Evolutionary conservation across 2,113 vertebrate species (phyloP).

Genomic region (Neotragus moschatus): DNA sequence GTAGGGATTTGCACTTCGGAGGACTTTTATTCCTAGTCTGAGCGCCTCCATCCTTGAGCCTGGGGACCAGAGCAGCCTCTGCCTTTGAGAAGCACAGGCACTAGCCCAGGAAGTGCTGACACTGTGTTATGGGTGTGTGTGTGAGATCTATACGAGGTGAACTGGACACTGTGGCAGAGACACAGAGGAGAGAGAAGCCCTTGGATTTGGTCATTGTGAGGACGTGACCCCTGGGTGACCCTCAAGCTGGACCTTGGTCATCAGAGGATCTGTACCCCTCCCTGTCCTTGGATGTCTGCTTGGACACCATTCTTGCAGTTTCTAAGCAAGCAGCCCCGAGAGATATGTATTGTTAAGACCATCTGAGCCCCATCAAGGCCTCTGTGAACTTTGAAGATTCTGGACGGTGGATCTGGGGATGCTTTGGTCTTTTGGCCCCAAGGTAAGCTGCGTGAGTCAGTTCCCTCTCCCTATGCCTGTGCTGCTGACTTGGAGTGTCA

Average conservation of each 20-base stretch:
- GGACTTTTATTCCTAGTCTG: not conserved
- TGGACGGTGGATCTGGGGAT: not conserved
- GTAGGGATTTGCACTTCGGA: not conserved
- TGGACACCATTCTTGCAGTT: not conserved
- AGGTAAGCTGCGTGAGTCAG: not conserved
- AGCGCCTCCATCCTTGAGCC: not conserved
- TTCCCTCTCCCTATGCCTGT: not conserved
- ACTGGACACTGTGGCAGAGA: not conserved
- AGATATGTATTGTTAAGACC: not conserved
- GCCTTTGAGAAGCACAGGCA: not conserved
- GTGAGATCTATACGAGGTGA: not conserved
- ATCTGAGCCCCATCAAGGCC: not conserved
- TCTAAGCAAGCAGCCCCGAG: not conserved
- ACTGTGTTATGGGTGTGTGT: not conserved
- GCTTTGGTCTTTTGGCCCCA: not conserved
- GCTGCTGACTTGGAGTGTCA: not conserved
- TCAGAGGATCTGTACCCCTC: not conserved
- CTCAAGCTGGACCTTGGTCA: not conserved
- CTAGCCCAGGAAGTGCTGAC: not conserved
- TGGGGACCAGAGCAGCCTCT: not conserved
- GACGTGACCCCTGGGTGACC: accelerated
- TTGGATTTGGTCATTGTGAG: not conserved
- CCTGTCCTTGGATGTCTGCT: not conserved
- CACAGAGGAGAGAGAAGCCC: not conserved
- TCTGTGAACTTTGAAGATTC: not conserved